phyloP scores from a whole-genome alignment of 2,113 vertebrate species.

The Zingel zingel region DNA sequence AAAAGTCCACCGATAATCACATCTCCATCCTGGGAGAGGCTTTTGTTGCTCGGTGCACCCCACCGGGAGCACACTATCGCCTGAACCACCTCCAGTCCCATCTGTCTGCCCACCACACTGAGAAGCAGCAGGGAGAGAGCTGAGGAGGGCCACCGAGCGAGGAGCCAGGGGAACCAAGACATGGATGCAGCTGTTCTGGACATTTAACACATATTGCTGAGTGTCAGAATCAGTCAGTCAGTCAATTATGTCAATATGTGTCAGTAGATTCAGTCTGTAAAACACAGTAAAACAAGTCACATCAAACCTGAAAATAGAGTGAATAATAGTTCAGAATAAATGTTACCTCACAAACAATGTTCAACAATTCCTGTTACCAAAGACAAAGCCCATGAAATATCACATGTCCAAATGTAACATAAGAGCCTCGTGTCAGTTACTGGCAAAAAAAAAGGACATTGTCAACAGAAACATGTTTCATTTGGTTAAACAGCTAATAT shows the following conservation, averaged over 20 bases:
- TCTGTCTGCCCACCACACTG: not conserved
- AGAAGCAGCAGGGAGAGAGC: constrained; percentile 43
- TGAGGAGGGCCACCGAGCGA: constrained; percentile 19
- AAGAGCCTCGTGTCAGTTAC: not conserved
- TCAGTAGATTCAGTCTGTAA: not conserved
- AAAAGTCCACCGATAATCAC: constrained; percentile 80
- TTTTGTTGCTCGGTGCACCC: constrained; percentile 31
- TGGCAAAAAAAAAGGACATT: constrained; percentile 3
- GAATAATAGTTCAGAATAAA: not conserved
- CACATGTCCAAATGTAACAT: not conserved
- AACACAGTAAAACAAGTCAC: constrained; percentile 1
- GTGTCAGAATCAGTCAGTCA: no score
- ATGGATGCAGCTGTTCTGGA: constrained; percentile 41
- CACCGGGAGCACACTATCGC: constrained; percentile 55
- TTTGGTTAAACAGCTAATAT: not conserved
- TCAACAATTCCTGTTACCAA: constrained; percentile 4
- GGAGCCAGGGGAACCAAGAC: constrained; percentile 24
- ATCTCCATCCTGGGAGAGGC: constrained; percentile 77
- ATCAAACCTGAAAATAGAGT: not conserved
- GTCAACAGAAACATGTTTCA: not conserved
- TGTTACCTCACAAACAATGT: not conserved
- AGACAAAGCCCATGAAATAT: not conserved
- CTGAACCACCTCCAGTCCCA: constrained; percentile 11
- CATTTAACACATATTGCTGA: not conserved
- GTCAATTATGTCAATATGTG: constrained; percentile 1